Percentiles rank a stretch among this genome's conserved stretches.
phyloP scores from a whole-genome alignment of 2,888 invertebrate genomes.

The Melipona beecheii region DNA sequence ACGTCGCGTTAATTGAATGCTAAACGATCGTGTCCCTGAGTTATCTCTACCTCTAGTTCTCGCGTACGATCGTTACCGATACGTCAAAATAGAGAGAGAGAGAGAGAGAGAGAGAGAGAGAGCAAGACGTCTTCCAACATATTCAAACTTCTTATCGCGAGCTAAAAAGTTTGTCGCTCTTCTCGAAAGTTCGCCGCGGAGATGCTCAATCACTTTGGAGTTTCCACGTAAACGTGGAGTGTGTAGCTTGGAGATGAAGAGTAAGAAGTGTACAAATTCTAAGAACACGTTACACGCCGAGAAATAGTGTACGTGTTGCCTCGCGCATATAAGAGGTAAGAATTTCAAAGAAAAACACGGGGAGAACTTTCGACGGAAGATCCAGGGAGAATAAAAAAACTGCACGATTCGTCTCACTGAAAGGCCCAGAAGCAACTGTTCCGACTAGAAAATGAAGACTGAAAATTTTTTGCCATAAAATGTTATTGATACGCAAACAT shows the following conservation, averaged over 20 bases:
- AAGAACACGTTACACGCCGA: background rate
- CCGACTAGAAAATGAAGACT: too few species aligned
- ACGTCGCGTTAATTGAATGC: background rate
- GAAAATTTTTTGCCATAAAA: too few species aligned
- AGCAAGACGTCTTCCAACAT: background rate
- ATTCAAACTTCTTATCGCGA: background rate
- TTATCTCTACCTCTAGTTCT: background rate
- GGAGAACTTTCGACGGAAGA: background rate
- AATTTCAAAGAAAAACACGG: background rate
- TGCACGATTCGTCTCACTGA: too few species aligned
- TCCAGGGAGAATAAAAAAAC: background rate
- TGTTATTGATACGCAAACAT: too few species aligned
- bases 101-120: background rate
- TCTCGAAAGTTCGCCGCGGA: background rate
- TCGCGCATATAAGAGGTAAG: background rate
- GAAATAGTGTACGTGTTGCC: background rate
- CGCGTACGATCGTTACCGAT: background rate
- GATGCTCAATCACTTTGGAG: background rate
- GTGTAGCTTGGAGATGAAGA: background rate
- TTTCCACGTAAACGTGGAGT: background rate
- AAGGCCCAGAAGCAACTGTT: too few species aligned
- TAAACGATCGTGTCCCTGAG: background rate
- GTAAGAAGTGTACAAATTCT: background rate
- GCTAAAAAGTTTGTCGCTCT: background rate
- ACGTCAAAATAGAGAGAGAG: background rate